Percentiles rank a stretch among this genome's conserved stretches.
Conservation (phyloP, 2,113 vertebrate genomes). For the Echinops telfairi region DNA sequence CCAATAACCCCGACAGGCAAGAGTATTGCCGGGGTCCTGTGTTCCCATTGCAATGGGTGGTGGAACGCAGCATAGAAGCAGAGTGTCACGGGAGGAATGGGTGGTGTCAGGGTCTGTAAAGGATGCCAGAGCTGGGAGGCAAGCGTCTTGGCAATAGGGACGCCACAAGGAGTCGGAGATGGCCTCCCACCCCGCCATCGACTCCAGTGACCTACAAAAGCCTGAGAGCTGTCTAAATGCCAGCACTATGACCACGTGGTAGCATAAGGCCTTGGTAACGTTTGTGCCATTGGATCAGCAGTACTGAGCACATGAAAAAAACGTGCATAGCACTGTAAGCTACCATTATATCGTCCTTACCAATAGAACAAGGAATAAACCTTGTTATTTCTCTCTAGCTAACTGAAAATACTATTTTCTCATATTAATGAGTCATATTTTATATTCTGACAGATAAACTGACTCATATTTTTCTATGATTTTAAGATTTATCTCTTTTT, state of each 20-base stretch:
- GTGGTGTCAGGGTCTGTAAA: not conserved
- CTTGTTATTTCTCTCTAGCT: not conserved
- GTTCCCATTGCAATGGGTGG: no score
- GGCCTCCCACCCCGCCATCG: not conserved
- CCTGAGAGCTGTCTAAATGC: conserved; percentile 47
- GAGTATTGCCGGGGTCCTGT: no score
- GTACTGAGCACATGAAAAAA: not conserved
- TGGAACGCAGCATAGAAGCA: no score
- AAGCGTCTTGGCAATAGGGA: no score
- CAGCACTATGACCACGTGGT: not conserved
- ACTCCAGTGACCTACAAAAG: conserved; percentile 70
- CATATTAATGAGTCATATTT: not conserved
- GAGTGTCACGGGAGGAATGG: no score
- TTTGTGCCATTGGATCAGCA: not conserved
- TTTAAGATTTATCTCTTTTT: conserved; percentile 9
- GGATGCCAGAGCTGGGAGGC: no score
- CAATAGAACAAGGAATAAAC: not conserved
- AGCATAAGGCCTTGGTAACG: not conserved
- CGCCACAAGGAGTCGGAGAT: not conserved
- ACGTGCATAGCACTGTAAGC: not conserved
- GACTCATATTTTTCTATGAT: not conserved
- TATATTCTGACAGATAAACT: not conserved
- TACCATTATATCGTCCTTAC: not conserved
- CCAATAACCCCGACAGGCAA: no score
- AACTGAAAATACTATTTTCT: not conserved